These are phyloP conservation scores for Eupithecia centaureata DNA, from an alignment of 2,888 invertebrate genomes.

Conservation along the genomic window DNA sequence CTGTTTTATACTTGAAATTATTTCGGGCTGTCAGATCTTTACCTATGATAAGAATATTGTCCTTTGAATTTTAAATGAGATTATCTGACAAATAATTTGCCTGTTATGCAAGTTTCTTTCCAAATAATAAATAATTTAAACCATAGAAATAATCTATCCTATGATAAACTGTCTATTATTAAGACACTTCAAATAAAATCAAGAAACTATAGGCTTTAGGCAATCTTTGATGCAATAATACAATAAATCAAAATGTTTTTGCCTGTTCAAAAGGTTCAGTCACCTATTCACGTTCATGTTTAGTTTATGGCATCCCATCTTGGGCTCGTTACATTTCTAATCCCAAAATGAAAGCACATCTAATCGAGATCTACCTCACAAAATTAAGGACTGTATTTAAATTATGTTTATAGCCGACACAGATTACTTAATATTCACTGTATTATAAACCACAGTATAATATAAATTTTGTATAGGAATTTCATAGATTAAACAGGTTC, in stretches of 20 bases:
- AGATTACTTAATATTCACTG: slow-evolving; percentile 27
- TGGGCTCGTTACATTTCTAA: slow-evolving; percentile 46
- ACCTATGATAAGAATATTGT: slow-evolving; percentile 1
- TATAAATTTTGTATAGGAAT: slow-evolving; percentile 9
- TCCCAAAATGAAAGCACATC: slow-evolving; percentile 62
- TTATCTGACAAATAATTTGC: not conserved
- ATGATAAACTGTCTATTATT: too few relatives aligned
- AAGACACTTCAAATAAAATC: too few relatives aligned
- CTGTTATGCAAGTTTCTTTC: not conserved
- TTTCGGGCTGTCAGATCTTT: slow-evolving; percentile 24
- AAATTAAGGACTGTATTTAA: slow-evolving; percentile 39
- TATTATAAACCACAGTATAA: slow-evolving; percentile 6
- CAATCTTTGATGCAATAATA: not conserved
- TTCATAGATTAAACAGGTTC: slow-evolving; percentile 6
- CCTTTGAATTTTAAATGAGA: not conserved
- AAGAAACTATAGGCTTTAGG: too few relatives aligned
- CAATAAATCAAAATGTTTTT: not conserved
- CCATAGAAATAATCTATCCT: too few relatives aligned
- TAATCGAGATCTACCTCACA: slow-evolving; percentile 54
- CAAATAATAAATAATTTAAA: too few relatives aligned
- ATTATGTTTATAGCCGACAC: slow-evolving; percentile 34
- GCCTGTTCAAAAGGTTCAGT: not conserved
- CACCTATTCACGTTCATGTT: slow-evolving; percentile 47
- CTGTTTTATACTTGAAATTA: slow-evolving; percentile 7
- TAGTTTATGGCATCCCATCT: slow-evolving; percentile 50